These are phyloP conservation scores for Sus cebifrons DNA, from an alignment of 2,797 vertebrate species.

Conservation along the genomic window DNA sequence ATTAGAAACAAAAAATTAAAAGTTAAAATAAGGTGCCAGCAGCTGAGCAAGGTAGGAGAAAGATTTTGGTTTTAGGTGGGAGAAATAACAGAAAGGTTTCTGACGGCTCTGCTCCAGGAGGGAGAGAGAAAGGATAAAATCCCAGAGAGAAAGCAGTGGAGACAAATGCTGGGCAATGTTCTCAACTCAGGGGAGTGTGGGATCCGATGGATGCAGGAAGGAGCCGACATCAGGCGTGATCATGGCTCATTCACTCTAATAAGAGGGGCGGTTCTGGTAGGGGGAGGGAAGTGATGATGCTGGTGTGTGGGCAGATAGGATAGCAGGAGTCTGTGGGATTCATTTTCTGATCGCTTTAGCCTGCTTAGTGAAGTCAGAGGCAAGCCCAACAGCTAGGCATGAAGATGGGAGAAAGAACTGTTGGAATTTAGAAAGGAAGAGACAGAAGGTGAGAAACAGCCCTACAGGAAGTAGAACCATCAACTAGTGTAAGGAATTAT, in stretches of 20 bases:
- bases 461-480: not conserved
- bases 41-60: not conserved
- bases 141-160: not conserved
- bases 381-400: not conserved
- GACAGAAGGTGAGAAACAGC: not conserved
- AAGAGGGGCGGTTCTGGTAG: too few species aligned
- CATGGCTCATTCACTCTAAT: not conserved
- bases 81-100: not conserved
- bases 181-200: not conserved
- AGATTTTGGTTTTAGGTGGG: not conserved
- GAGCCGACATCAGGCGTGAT: not conserved
- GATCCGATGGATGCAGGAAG: not conserved
- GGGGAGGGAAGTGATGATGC: not conserved
- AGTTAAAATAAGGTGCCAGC: not conserved
- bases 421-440: not conserved
- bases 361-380: not conserved
- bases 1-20: not conserved
- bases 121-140: not conserved
- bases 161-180: not conserved
- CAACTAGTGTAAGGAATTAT: not conserved
- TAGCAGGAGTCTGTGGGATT: not conserved
- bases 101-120: not conserved
- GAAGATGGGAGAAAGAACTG: not conserved
- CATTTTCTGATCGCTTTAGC: not conserved
- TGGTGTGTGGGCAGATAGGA: not conserved